Conservation (phyloP, 2,888 invertebrate species). For the Anagyrus pseudococci region DNA sequence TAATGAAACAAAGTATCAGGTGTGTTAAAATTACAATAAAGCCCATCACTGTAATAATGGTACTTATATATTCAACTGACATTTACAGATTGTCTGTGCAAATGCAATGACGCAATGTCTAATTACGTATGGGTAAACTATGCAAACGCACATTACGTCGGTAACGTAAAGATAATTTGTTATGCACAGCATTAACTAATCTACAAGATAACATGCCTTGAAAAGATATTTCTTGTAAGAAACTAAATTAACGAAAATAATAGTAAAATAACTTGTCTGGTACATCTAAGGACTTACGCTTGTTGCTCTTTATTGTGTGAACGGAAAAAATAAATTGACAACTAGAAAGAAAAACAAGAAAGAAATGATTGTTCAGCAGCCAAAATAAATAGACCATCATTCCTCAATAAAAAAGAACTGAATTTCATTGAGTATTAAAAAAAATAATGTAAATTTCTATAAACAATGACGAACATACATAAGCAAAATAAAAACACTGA, state of each 20-base stretch:
- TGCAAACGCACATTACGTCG: slow-evolving; percentile 9
- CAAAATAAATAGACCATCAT: slow-evolving; percentile 23
- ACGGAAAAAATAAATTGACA: slow-evolving; percentile 38
- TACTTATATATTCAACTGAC: too few species aligned
- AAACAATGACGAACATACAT: slow-evolving; percentile 10
- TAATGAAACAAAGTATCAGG: too few species aligned
- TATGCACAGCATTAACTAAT: slow-evolving; percentile 28
- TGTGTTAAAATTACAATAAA: too few species aligned
- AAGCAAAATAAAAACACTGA: slow-evolving; percentile 23
- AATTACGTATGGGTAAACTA: slow-evolving; percentile 7
- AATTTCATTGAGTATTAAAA: slow-evolving; percentile 3
- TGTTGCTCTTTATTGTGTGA: slow-evolving; percentile 35
- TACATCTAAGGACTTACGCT: slow-evolving; percentile 35
- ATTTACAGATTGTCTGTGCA: too few species aligned
- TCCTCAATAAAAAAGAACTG: slow-evolving; percentile 13
- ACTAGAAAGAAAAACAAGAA: slow-evolving; percentile 37
- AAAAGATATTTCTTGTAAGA: slow-evolving; percentile 2
- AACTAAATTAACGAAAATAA: slow-evolving; percentile 17
- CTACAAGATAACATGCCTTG: slow-evolving; percentile 29
- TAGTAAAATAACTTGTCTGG: slow-evolving; percentile 15
- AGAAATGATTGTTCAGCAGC: slow-evolving; percentile 29
- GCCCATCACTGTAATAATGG: too few species aligned
- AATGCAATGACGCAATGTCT: slow-evolving; percentile 11
- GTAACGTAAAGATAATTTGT: slow-evolving; percentile 17
- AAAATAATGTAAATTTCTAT: slow-evolving; percentile 17